Conservation (phyloP, 2,113 vertebrate genomes). For the Hyperopisus bebe region DNA sequence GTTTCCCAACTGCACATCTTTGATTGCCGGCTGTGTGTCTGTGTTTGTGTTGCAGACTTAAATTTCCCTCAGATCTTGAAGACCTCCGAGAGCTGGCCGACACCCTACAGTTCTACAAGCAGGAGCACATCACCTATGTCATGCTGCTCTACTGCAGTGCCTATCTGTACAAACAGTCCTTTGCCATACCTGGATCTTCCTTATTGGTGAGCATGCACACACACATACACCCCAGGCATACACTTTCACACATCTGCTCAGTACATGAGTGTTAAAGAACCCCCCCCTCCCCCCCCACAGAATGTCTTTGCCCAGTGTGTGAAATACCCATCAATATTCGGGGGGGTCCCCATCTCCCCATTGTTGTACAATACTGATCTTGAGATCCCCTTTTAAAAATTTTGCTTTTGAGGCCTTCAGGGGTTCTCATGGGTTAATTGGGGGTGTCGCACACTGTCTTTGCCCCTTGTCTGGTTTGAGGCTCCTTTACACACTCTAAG, state of each 20-base stretch:
- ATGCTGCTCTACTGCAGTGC: slow-evolving; percentile 86
- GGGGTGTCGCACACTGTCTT: not conserved
- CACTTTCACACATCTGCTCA: not conserved
- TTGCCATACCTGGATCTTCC: slow-evolving; percentile 92
- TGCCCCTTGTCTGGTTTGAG: not conserved
- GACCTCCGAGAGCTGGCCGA: slow-evolving; percentile 79
- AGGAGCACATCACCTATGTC: slow-evolving; percentile 74
- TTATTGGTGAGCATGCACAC: slow-evolving; percentile 73
- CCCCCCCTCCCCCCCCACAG: not conserved
- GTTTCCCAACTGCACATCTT: not conserved
- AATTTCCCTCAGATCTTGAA: slow-evolving; percentile 85
- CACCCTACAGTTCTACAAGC: slow-evolving; percentile 76
- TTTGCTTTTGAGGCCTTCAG: too few relatives aligned
- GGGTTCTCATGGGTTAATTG: too few relatives aligned
- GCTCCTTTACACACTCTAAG: not conserved
- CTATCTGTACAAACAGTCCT: slow-evolving; percentile 95
- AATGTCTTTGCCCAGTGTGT: not conserved
- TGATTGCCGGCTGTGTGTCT: not conserved
- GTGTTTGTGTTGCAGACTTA: slow-evolving; percentile 55
- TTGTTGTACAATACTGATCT: too few relatives aligned
- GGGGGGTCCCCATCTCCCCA: too few relatives aligned
- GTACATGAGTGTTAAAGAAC: not conserved
- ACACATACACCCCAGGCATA: not conserved
- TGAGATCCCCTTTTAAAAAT: too few relatives aligned
- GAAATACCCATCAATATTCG: too few relatives aligned